phyloP scores from a whole-genome alignment of 2,797 vertebrate genomes.

The Poecilia picta region DNA sequence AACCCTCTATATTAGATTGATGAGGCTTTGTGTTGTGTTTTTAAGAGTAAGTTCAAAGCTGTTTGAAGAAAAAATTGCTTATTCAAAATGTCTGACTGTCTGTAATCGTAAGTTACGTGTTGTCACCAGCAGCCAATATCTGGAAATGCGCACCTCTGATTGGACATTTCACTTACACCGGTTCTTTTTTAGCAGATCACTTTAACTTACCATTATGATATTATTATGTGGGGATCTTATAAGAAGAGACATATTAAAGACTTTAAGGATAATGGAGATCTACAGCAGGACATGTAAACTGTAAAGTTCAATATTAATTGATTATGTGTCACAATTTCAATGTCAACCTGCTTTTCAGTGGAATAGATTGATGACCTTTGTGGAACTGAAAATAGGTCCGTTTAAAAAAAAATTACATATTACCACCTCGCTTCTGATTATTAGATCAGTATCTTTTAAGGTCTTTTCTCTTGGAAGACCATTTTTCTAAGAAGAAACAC shows the following conservation, averaged over 20 bases:
- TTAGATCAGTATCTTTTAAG: not conserved
- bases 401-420: not conserved
- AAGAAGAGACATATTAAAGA: not conserved
- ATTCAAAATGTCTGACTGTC: not conserved
- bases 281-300: not conserved
- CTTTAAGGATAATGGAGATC: not conserved
- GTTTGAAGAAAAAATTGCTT: not conserved
- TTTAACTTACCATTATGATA: not conserved
- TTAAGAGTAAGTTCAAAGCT: not conserved
- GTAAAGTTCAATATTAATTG: not conserved
- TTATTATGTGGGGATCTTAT: not conserved
- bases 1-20: not conserved
- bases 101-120: not conserved
- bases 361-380: not conserved
- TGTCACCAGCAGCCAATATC: not conserved
- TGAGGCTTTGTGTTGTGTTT: not conserved
- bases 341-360: not conserved
- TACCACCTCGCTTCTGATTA: not conserved
- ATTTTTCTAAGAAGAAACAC: not conserved
- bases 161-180: not conserved
- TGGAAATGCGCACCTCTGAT: not conserved
- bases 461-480: not conserved
- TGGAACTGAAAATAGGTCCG: not conserved
- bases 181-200: not conserved
- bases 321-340: not conserved